Base-by-base conservation (phyloP, 2,888 invertebrate genomes). In the Lasiommata megera region DNA sequence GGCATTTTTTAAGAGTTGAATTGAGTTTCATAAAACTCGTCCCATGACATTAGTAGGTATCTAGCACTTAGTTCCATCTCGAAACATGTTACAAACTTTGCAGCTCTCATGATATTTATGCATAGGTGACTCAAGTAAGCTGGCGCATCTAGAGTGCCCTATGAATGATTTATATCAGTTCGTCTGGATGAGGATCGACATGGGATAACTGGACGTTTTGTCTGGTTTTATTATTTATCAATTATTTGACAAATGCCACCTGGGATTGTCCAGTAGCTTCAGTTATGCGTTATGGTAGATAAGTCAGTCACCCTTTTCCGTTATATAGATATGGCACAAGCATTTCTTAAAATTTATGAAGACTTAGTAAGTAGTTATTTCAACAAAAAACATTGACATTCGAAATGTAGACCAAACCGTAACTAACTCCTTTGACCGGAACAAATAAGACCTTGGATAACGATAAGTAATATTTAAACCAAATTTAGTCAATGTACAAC, bases 1-100 rank as follows among this genome's bases (percentile, higher is more conserved):
- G 3, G 5, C 23, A 23, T 2, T 23, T 23, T 2, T 8, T 23
- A 18, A 2, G 3, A 31, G 16, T 11, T 9, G 9, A 29, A 23
- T 23, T 9, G 53, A 54, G 47, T 53, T 46, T 57, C 23, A 53
- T 57, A 46, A 29, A 46, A 53, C 31, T 40, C 44, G 44, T 34
- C 23, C 38, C 18, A n/a, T 14, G 28, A 5, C 40, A 17, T 23
- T 48, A 12, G 18, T 34, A 23, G 23, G 23, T 23, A 23, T 52
- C 44, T 8, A 14, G 18, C 38, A 53, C 47, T 40, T 53, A 36
- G 47, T 53, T 47, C 40, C 31, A 48, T 31, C 50, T 51, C 50
- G 34, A 47, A 51, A 44, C 46, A 40, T 40, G 44, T 34, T 36
- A 51, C 40, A 11, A 31, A 16, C 17, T 23, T 54, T 29, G 16